Conservation (phyloP, 2,113 vertebrate genomes). For the Labeo catla region DNA sequence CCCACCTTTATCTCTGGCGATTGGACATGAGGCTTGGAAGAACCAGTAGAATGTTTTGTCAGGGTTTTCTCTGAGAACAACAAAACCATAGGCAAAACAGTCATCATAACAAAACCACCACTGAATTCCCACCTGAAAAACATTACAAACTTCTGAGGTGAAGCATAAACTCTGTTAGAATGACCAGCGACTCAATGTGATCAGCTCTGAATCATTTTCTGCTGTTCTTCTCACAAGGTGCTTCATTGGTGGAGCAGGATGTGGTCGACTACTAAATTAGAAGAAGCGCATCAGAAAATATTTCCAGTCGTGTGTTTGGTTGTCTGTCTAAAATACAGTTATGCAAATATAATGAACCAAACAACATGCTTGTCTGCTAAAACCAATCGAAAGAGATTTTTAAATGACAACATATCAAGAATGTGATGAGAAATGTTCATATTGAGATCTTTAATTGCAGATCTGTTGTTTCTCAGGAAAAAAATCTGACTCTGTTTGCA, state of each 20-base stretch:
- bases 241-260: neutral
- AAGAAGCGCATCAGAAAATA: neutral
- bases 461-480: neutral
- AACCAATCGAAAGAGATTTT: neutral
- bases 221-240: neutral
- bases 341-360: neutral
- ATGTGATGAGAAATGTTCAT: neutral
- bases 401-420: neutral
- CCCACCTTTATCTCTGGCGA: slow-evolving; percentile 82
- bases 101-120: neutral
- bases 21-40: slow-evolving; percentile 82
- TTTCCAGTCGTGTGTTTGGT: neutral
- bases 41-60: slow-evolving; percentile 85
- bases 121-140: neutral
- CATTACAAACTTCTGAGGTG: neutral
- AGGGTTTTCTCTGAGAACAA: slow-evolving; percentile 77
- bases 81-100: slow-evolving; percentile 29
- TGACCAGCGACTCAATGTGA: neutral
- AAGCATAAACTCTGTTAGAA: neutral
- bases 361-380: neutral
- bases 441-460: neutral
- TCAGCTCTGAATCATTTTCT: neutral
- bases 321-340: neutral
- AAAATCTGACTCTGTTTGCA: neutral
- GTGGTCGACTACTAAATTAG: neutral